These are phyloP conservation scores for Agonopterix heracliana DNA, from an alignment of 2,888 invertebrate species.

Conservation along the genomic window DNA sequence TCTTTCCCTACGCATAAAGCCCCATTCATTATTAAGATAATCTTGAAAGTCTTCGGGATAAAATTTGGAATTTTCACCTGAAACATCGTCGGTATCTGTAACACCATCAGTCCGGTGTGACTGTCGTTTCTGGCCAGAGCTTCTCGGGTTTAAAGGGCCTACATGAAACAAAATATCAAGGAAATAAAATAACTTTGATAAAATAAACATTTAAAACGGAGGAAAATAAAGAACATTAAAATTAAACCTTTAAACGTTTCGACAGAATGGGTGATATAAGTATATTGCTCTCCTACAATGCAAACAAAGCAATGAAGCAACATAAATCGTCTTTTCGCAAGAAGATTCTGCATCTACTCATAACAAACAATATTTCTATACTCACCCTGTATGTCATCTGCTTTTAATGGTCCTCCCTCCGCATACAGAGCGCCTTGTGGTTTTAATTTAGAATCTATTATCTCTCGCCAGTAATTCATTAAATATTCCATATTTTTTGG, in stretches of 20 bases:
- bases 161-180: conserved; percentile 34
- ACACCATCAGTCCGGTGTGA: conserved; percentile 42
- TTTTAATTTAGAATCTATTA: conserved; percentile 48
- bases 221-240: conserved; percentile 23
- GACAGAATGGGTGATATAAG: conserved; percentile 41
- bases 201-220: conserved; percentile 35
- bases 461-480: conserved; percentile 58
- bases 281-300: conserved; percentile 45
- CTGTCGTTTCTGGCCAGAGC: conserved; percentile 28
- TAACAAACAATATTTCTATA: conserved; percentile 3
- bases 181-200: conserved; percentile 28
- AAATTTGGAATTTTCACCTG: conserved; percentile 71
- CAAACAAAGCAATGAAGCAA: conserved; percentile 56
- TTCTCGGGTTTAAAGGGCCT: conserved; percentile 32
- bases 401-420: conserved; percentile 62
- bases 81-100: conserved; percentile 65
- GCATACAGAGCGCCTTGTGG: conserved; percentile 53
- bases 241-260: conserved; percentile 27
- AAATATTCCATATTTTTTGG: conserved; percentile 63
- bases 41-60: conserved; percentile 74
- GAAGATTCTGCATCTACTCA: conserved; percentile 3
- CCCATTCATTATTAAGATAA: conserved; percentile 80
- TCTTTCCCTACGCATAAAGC: conserved; percentile 91
- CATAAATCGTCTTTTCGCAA: conserved; percentile 41
- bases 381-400: conserved; percentile 59